These are phyloP conservation scores for Punctoribates punctum DNA, from an alignment of 2,888 invertebrate genomes.

Conservation along the genomic window DNA sequence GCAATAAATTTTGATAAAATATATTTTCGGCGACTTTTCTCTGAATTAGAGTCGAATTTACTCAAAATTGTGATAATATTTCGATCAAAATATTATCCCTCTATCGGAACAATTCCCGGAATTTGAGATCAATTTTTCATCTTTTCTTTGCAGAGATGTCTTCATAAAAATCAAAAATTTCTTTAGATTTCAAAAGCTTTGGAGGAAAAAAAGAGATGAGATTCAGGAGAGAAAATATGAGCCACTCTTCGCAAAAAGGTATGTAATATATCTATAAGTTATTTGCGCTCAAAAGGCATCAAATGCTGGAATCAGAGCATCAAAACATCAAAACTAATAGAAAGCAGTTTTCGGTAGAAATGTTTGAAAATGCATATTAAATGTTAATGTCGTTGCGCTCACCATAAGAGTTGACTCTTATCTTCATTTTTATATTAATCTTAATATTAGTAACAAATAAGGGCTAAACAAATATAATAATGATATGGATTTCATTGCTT, in stretches of 20 bases:
- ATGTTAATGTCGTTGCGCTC: neutral
- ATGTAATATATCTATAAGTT: neutral
- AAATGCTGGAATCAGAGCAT: neutral
- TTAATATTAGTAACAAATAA: slow-evolving; percentile 8
- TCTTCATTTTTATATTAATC: neutral
- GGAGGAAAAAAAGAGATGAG: neutral
- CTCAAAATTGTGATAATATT: neutral
- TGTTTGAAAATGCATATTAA: neutral
- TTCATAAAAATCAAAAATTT: neutral
- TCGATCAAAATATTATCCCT: neutral
- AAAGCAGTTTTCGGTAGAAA: neutral
- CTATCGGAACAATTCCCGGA: neutral
- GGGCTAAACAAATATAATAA: slow-evolving; percentile 7
- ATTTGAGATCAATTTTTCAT: neutral
- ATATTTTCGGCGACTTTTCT: neutral
- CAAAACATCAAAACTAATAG: neutral
- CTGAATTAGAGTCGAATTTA: neutral
- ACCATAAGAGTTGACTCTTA: neutral
- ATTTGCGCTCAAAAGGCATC: neutral
- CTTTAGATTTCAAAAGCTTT: neutral
- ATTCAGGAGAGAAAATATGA: neutral
- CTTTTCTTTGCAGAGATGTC: slow-evolving; percentile 1
- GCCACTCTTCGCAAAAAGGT: neutral
- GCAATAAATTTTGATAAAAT: too few species aligned
- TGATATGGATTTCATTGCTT: neutral